Conservation (phyloP, 2,888 invertebrate genomes). For the Chalcis sispes region DNA sequence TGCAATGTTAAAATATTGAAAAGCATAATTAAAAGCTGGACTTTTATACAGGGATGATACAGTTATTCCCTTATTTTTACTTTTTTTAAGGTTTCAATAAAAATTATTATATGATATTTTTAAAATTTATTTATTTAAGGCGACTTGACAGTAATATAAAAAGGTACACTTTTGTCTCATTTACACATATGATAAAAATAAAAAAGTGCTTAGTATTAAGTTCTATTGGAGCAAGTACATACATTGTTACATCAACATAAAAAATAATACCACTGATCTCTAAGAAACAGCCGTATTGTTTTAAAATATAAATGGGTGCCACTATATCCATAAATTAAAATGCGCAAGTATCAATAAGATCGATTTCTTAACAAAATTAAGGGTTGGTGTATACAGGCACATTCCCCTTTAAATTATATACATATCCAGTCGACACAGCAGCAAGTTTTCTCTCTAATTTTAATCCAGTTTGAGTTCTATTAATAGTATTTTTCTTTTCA, state of each 20-base stretch:
- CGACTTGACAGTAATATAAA: conserved; percentile 70
- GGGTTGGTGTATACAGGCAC: conserved; percentile 22
- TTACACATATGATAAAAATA: conserved; percentile 68
- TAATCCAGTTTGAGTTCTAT: conserved; percentile 15
- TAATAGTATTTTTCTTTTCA: neutral
- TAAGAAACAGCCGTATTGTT: conserved; percentile 49
- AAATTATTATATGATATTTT: conserved; percentile 47
- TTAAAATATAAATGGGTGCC: conserved; percentile 32
- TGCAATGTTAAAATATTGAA: conserved; percentile 47
- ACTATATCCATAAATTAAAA: conserved; percentile 43
- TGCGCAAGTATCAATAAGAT: conserved; percentile 43
- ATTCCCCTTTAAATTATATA: conserved; percentile 22
- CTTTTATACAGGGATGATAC: conserved; percentile 62
- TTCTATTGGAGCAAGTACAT: conserved; percentile 67
- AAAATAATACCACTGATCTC: conserved; percentile 46
- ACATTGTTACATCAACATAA: conserved; percentile 59
- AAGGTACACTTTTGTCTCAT: conserved; percentile 68
- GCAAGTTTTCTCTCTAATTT: conserved; percentile 35
- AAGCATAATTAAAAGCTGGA: conserved; percentile 66
- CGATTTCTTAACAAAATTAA: conserved; percentile 40
- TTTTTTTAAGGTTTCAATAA: conserved; percentile 8
- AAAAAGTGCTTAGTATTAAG: conserved; percentile 57
- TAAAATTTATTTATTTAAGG: conserved; percentile 69
- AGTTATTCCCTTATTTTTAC: conserved; percentile 14
- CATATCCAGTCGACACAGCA: conserved; percentile 38